These are phyloP conservation scores for Crenuchus spilurus DNA, from an alignment of 2,797 vertebrate species.

Conservation along the genomic window DNA sequence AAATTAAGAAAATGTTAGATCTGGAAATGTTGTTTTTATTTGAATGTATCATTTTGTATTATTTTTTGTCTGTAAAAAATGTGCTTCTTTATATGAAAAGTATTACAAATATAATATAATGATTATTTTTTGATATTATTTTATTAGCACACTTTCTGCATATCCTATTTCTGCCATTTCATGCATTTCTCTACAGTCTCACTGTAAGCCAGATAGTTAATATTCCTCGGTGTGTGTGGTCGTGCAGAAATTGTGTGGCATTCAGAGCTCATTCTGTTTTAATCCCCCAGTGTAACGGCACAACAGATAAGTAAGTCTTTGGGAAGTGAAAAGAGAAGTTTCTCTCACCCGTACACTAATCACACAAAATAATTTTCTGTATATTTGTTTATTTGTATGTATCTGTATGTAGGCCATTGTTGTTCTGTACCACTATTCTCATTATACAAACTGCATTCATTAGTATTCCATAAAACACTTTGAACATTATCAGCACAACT, in stretches of 20 bases:
- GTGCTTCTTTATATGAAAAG: too few species aligned
- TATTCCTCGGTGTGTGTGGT: neutral
- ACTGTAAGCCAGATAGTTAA: neutral
- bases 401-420: neutral
- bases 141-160: neutral
- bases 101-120: too few species aligned
- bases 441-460: neutral
- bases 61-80: neutral
- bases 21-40: too few species aligned
- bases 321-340: neutral
- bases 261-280: slow-evolving; percentile 4
- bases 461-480: neutral
- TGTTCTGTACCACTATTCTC: neutral
- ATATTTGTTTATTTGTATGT: neutral
- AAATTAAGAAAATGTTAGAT: too few species aligned
- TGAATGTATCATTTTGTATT: neutral
- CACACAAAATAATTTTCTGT: neutral
- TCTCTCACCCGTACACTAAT: neutral
- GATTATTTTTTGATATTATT: too few species aligned
- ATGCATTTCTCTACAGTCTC: neutral
- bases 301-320: neutral
- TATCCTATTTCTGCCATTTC: slow-evolving; percentile 11
- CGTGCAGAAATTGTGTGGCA: neutral
- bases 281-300: neutral
- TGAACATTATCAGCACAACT: neutral